Conservation (phyloP, 1,140 invertebrate species). For the Magallana gigas region DNA sequence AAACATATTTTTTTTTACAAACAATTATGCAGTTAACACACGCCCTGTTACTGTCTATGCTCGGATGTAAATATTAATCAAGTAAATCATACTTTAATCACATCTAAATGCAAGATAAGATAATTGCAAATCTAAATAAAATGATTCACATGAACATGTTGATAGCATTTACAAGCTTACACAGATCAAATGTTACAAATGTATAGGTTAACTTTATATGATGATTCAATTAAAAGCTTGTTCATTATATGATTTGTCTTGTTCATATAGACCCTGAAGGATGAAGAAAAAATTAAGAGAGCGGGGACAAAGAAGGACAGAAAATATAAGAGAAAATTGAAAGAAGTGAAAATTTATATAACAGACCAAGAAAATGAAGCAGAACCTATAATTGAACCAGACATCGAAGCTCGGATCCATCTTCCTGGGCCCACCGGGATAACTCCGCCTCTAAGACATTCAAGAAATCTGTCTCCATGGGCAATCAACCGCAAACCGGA, state of each 20-base stretch:
- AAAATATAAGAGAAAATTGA: neutral
- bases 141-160: no score
- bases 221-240: no score
- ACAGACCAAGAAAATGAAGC: neutral
- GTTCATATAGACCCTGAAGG: neutral
- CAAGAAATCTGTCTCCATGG: neutral
- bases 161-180: no score
- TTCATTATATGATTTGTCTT: neutral
- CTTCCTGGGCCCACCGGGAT: neutral
- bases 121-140: no score
- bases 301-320: neutral
- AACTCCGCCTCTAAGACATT: neutral
- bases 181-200: no score
- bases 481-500: neutral
- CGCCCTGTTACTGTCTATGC: no score
- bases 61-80: no score
- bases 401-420: neutral
- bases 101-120: no score
- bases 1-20: no score
- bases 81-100: no score
- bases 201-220: no score
- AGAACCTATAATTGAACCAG: neutral
- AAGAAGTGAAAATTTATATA: constrained; percentile 9
- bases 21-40: no score
- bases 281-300: neutral